Conservation (phyloP, 2,888 invertebrate genomes). For the Sminthurides aquaticus region DNA sequence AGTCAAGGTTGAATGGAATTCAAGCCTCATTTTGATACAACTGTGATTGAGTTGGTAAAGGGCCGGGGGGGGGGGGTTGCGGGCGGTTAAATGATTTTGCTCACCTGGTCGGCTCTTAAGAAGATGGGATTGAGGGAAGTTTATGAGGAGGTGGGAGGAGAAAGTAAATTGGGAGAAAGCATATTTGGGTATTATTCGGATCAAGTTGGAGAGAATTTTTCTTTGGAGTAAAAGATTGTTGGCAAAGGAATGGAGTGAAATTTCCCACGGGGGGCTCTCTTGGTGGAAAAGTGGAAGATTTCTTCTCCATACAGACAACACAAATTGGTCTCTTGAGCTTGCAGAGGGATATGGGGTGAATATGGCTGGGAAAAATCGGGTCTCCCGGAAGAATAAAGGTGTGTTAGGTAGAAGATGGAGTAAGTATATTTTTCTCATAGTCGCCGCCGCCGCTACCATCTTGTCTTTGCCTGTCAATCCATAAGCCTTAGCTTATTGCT, state of each 20-base stretch:
- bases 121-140: too few relatives aligned
- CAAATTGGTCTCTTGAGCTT: conserved; percentile 12
- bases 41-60: too few relatives aligned
- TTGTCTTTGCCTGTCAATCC: neutral
- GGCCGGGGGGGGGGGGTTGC: too few relatives aligned
- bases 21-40: too few relatives aligned
- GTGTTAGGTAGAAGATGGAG: neutral
- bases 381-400: neutral
- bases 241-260: neutral
- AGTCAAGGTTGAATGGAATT: too few relatives aligned
- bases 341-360: neutral
- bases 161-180: too few relatives aligned
- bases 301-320: neutral
- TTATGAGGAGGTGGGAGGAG: too few relatives aligned
- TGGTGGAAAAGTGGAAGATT: neutral
- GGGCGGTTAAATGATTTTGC: too few relatives aligned
- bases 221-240: neutral
- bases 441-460: neutral
- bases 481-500: neutral
- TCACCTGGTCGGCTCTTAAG: too few relatives aligned
- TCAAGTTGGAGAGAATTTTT: neutral
- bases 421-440: too few relatives aligned
- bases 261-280: neutral
- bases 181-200: neutral
- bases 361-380: neutral